Evolutionary conservation across 2,113 vertebrate species (phyloP).

Genomic region (Apteryx owenii): DNA sequence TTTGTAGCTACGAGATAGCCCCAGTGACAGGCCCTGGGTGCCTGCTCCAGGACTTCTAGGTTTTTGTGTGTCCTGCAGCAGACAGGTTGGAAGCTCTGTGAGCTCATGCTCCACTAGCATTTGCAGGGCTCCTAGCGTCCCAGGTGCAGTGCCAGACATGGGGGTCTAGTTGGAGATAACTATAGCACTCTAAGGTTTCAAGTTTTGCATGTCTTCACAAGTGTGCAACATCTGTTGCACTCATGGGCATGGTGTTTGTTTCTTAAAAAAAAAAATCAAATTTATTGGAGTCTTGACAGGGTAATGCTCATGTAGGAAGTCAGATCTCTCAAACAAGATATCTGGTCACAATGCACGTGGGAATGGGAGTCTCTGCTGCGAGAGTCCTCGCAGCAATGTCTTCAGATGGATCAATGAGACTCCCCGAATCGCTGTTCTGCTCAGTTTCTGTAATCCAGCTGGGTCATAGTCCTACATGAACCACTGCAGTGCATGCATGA

Average conservation of each 20-base stretch:
- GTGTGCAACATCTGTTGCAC: slow-evolving; percentile 23
- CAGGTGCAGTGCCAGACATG: not conserved
- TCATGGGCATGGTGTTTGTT: not conserved
- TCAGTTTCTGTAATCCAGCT: not conserved
- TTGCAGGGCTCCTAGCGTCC: not conserved
- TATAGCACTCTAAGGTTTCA: not conserved
- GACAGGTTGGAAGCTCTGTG: not conserved
- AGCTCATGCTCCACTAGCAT: fast-evolving
- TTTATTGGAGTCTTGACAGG: not conserved
- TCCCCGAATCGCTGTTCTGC: not conserved
- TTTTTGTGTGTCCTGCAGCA: not conserved
- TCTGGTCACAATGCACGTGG: not conserved
- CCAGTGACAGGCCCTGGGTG: not conserved
- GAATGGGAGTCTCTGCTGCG: not conserved
- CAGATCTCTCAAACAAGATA: not conserved
- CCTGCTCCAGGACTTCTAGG: not conserved
- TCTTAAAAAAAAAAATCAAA: slow-evolving; percentile 12
- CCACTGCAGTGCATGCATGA: not conserved
- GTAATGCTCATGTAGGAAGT: not conserved
- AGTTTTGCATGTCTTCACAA: not conserved
- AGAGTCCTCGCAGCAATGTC: not conserved
- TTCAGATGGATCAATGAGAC: not conserved
- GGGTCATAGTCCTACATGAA: not conserved
- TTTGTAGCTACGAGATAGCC: not conserved
- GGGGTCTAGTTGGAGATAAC: not conserved